These are phyloP conservation scores for Gadus macrocephalus DNA, from an alignment of 2,113 vertebrate species.

Conservation along the genomic window DNA sequence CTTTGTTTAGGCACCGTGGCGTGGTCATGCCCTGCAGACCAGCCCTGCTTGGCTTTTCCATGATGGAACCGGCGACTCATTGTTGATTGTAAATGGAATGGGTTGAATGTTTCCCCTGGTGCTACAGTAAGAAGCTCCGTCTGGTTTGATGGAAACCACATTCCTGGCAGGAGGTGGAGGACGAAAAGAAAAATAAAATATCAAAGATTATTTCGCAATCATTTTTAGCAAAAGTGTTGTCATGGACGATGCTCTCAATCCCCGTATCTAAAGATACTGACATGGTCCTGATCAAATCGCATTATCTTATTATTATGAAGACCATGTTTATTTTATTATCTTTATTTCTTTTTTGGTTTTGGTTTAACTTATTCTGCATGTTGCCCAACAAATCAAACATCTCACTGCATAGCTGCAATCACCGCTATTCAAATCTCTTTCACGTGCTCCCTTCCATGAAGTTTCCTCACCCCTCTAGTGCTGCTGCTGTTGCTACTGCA, in stretches of 20 bases:
- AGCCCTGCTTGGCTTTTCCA: conserved; percentile 25
- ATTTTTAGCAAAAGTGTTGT: neutral
- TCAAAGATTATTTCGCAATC: conserved; percentile 25
- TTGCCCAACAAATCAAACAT: conserved; percentile 28
- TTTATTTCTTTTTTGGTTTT: conserved; percentile 1
- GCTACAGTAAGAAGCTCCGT: conserved; percentile 37
- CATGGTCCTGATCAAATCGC: too few species aligned
- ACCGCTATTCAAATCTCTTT: too few species aligned
- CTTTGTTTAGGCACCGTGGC: conserved; percentile 13
- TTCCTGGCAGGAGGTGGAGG: conserved; percentile 45
- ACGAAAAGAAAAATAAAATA: conserved; percentile 22
- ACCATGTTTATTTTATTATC: conserved; percentile 1
- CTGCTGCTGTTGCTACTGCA: conserved; percentile 46
- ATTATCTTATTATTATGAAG: conserved; percentile 13
- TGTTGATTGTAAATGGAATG: conserved; percentile 28
- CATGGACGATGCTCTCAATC: conserved; percentile 36
- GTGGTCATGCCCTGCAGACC: conserved; percentile 22
- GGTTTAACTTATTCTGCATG: neutral
- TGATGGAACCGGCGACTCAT: conserved; percentile 14
- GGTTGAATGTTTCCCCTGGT: conserved; percentile 37
- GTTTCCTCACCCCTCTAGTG: conserved; percentile 26
- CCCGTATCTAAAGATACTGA: conserved; percentile 24
- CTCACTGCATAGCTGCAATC: conserved; percentile 17
- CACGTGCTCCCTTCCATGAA: too few species aligned
- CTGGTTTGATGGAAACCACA: conserved; percentile 34